A percentile compares a stretch with the other conserved stretches of the same genome.
Evolutionary conservation across 1,140 invertebrate species (phyloP).

Genomic region (Teleogryllus occipitalis): DNA sequence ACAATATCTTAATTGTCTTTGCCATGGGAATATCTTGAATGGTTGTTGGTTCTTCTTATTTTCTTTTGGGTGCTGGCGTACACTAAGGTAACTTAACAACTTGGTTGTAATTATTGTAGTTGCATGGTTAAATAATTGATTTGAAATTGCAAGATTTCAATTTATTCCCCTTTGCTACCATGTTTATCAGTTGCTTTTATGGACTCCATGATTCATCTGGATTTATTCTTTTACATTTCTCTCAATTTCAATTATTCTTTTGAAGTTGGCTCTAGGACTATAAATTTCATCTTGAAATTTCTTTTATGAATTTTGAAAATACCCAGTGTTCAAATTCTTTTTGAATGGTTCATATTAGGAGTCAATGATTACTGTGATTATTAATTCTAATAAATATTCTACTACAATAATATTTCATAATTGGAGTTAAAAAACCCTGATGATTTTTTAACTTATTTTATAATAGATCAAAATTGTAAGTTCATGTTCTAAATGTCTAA

Average conservation of each 20-base stretch:
- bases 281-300: no score
- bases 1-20: neutral
- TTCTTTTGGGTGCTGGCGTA: constrained; percentile 24
- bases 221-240: constrained; percentile 20
- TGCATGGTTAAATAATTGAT: no score
- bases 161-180: no score
- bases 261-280: neutral
- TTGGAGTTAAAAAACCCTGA: neutral
- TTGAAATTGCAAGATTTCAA: no score
- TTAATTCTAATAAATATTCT: neutral
- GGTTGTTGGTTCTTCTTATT: constrained; percentile 19
- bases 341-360: neutral
- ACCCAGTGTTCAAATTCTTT: no score
- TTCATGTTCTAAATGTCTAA: neutral
- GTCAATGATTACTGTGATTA: neutral
- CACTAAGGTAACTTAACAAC: neutral
- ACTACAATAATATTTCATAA: neutral
- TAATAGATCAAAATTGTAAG: neutral
- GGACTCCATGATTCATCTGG: no score
- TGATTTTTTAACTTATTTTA: neutral
- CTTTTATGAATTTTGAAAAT: no score
- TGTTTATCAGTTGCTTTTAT: no score
- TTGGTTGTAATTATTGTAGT: no score
- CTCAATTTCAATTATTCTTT: constrained; percentile 21
- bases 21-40: neutral